phyloP scores from a whole-genome alignment of 1,140 invertebrate species.

The Drosophila auraria region DNA sequence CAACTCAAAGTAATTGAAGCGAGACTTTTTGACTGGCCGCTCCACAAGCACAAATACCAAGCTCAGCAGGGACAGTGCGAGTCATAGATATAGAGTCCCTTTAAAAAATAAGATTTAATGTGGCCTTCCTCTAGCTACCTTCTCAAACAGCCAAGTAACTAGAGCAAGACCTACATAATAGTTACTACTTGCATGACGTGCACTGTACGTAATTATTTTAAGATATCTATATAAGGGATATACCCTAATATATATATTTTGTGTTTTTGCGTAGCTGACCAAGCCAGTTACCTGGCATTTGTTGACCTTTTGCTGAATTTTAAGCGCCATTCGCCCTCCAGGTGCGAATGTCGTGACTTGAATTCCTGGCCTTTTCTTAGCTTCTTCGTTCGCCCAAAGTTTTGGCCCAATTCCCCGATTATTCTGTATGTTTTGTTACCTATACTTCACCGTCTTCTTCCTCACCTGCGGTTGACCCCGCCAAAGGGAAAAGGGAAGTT shows the following conservation, averaged over 20 bases:
- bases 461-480: slow-evolving; percentile 17
- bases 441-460: slow-evolving; percentile 11
- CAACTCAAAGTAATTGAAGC: slow-evolving; percentile 47
- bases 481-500: neutral
- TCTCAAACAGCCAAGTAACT: too few relatives aligned
- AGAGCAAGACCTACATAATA: too few relatives aligned
- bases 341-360: slow-evolving; percentile 71
- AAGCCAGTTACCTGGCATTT: slow-evolving; percentile 34
- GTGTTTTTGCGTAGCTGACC: slow-evolving; percentile 26
- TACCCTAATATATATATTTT: slow-evolving; percentile 4
- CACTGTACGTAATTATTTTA: slow-evolving; percentile 13
- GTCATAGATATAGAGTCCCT: neutral
- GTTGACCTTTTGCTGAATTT: slow-evolving; percentile 62
- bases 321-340: slow-evolving; percentile 60
- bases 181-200: neutral
- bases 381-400: slow-evolving; percentile 10
- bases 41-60: slow-evolving; percentile 6
- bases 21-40: slow-evolving; percentile 27
- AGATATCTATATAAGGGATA: slow-evolving; percentile 20
- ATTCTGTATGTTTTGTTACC: slow-evolving; percentile 6
- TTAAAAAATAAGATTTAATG: neutral
- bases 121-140: too few relatives aligned
- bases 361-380: slow-evolving; percentile 49
- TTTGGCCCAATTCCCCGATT: slow-evolving; percentile 15
- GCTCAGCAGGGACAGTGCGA: slow-evolving; percentile 10